Percentiles rank a stretch among this genome's conserved stretches.
These are phyloP conservation scores for Micromesistius poutassou DNA, from an alignment of 2,797 vertebrate genomes.

Conservation along the genomic window DNA sequence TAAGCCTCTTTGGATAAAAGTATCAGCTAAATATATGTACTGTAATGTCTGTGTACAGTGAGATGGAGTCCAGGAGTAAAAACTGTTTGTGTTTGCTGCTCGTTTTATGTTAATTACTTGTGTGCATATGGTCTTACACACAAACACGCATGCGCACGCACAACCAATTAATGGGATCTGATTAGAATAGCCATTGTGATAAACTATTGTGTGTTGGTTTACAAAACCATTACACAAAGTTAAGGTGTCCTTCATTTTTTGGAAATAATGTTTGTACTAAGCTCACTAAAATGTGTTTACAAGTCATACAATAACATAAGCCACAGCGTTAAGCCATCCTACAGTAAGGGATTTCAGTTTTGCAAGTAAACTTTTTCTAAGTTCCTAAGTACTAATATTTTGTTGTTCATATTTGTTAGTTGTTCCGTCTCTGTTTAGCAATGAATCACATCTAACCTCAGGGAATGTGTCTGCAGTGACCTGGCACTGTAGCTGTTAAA, in stretches of 20 bases:
- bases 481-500: not conserved
- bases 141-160: not conserved
- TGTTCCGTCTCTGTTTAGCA: not conserved
- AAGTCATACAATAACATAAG: not conserved
- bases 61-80: not conserved
- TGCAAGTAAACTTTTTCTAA: not conserved
- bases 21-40: too few species aligned
- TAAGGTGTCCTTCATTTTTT: not conserved
- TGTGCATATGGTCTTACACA: not conserved
- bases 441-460: not conserved
- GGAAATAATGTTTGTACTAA: not conserved
- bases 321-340: not conserved
- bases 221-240: not conserved
- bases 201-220: constrained; percentile 14
- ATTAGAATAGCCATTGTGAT: constrained; percentile 24
- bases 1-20: too few species aligned
- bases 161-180: not conserved
- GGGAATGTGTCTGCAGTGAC: not conserved
- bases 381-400: not conserved
- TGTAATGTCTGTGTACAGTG: not conserved
- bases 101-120: not conserved
- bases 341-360: constrained; percentile 2
- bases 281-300: not conserved
- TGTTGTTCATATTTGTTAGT: not conserved
- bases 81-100: not conserved